Percentiles rank a stretch among this genome's conserved stretches.
phyloP scores from a whole-genome alignment of 2,113 vertebrate species.

The Ceyx cyanopectus region DNA sequence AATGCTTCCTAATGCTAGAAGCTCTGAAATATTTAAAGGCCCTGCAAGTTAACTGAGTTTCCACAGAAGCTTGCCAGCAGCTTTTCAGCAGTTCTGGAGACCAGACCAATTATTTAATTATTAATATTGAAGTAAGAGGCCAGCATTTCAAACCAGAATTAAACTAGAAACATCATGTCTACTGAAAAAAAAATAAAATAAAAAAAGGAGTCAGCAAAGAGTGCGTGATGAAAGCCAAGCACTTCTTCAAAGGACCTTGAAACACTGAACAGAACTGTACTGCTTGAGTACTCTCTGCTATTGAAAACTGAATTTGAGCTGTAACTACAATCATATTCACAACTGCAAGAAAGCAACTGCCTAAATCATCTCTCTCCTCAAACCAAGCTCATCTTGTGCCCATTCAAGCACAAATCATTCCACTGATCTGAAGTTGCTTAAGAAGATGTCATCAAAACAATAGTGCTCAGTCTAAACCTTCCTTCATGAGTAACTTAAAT shows the following conservation, averaged over 20 bases:
- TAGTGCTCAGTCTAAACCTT: neutral
- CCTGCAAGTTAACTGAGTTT: constrained; percentile 20
- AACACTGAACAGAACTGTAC: neutral
- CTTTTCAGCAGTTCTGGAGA: constrained; percentile 10
- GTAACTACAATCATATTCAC: neutral
- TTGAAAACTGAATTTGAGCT: neutral
- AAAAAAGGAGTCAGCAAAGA: neutral
- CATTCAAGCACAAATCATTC: neutral
- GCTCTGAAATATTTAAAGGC: neutral
- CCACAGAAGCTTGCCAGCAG: constrained; percentile 41
- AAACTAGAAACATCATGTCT: neutral
- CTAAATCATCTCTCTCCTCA: neutral
- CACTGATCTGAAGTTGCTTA: neutral
- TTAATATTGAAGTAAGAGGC: constrained; percentile 19
- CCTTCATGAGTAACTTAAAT: neutral
- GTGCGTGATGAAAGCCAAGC: neutral
- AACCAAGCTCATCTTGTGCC: accelerated
- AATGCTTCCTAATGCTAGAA: constrained; percentile 7
- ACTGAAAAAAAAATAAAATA: neutral
- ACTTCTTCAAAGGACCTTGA: neutral
- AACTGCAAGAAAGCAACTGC: neutral
- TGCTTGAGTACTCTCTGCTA: neutral
- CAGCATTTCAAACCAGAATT: constrained; percentile 29
- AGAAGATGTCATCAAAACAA: neutral
- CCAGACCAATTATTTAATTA: constrained; percentile 44